Evolutionary conservation across 2,113 vertebrate genomes (phyloP).

Genomic region (Nerophis lumbriciformis): DNA sequence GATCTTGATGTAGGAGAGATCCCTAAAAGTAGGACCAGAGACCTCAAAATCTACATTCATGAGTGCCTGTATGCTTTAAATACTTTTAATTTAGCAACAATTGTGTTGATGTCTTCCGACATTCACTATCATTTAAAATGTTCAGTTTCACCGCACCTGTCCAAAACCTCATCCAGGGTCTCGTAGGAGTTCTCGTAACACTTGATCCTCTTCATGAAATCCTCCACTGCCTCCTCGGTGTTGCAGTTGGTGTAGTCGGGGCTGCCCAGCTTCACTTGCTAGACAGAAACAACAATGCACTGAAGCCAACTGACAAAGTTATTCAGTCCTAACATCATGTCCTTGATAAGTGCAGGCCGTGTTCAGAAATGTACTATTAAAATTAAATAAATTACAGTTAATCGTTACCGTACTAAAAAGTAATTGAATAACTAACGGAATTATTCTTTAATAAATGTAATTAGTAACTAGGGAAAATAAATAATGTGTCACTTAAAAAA

Average conservation of each 20-base stretch:
- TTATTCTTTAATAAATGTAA: too few relatives aligned
- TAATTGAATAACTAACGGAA: too few relatives aligned
- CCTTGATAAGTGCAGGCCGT: too few relatives aligned
- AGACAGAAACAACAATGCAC: neutral
- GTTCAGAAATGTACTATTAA: too few relatives aligned
- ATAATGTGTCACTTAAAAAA: too few relatives aligned
- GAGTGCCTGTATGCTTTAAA: neutral
- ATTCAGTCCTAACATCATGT: neutral
- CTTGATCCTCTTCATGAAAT: slow-evolving; percentile 96
- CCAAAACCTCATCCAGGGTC: slow-evolving; percentile 85
- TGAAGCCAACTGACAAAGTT: neutral
- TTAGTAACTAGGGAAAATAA: too few relatives aligned
- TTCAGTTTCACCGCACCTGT: slow-evolving; percentile 75
- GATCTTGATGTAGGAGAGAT: slow-evolving; percentile 97
- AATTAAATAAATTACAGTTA: too few relatives aligned
- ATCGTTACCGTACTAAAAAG: too few relatives aligned
- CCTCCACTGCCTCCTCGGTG: slow-evolving; percentile 89
- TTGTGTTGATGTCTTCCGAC: neutral
- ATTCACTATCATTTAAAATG: neutral
- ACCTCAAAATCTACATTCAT: neutral
- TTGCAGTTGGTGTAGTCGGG: slow-evolving; percentile 92
- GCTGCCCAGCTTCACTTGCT: slow-evolving; percentile 97
- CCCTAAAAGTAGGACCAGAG: slow-evolving; percentile 65
- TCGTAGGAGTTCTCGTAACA: slow-evolving; percentile 94
- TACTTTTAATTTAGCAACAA: too few relatives aligned